Evolutionary conservation across 2,797 vertebrate species (phyloP).

Genomic region (Danio aesculapii): DNA sequence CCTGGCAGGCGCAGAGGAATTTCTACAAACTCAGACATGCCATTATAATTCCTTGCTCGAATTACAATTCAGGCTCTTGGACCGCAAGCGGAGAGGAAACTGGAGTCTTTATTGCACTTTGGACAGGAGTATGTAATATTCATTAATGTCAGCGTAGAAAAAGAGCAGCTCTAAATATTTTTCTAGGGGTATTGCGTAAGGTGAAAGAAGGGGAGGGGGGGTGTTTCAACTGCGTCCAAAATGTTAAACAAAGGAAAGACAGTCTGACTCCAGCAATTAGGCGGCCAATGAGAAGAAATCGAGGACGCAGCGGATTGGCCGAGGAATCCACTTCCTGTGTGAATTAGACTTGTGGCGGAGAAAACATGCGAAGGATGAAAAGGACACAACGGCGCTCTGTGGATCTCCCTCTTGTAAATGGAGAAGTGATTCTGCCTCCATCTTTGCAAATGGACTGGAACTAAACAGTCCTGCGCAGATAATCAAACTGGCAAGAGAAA

Average conservation of each 20-base stretch:
- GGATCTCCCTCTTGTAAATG: background rate
- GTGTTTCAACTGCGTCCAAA: constrained; percentile 58
- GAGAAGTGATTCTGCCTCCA: background rate
- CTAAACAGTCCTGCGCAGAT: background rate
- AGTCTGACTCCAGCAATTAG: constrained; percentile 62
- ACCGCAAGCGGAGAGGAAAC: constrained; percentile 65
- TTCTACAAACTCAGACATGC: constrained; percentile 82
- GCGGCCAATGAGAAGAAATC: constrained; percentile 48
- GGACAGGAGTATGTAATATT: constrained; percentile 57
- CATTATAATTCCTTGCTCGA: constrained; percentile 75
- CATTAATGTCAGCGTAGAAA: constrained; percentile 62
- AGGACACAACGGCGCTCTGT: constrained; percentile 27
- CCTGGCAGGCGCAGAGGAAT: constrained; percentile 76
- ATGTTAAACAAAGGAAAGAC: constrained; percentile 62
- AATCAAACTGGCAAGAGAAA: background rate
- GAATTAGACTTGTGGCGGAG: constrained; percentile 49
- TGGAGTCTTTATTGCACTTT: constrained; percentile 62
- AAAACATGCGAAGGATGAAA: constrained; percentile 51
- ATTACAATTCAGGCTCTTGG: constrained; percentile 73
- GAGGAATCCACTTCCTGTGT: constrained; percentile 56
- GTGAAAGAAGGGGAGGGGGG: constrained; percentile 11
- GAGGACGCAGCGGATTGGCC: constrained; percentile 50
- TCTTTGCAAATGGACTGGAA: background rate
- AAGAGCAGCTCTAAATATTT: constrained; percentile 56
- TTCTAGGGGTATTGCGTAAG: constrained; percentile 57